Conservation (phyloP, 1,140 invertebrate genomes). For the Maconellicoccus hirsutus region DNA sequence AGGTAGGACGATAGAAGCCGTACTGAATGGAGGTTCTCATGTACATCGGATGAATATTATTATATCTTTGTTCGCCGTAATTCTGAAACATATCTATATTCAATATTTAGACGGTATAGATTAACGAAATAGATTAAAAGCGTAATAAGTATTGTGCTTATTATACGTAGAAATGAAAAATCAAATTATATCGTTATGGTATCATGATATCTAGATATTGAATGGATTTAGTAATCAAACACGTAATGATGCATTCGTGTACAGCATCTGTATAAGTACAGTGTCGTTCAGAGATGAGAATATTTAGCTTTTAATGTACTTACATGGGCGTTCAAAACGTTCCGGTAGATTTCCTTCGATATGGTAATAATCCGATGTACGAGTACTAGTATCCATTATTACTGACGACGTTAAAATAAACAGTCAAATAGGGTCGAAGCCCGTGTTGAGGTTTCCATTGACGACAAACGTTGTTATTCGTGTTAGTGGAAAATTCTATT, state of each 20-base stretch:
- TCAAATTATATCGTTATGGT: too few species aligned
- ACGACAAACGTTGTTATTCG: not conserved
- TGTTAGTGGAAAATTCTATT: too few species aligned
- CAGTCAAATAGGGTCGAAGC: not conserved
- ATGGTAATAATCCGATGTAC: constrained; percentile 5
- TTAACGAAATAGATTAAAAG: too few species aligned
- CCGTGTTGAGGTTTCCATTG: not conserved
- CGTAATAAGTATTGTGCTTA: too few species aligned
- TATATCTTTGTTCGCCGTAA: constrained; percentile 27
- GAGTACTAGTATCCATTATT: not conserved
- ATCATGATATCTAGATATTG: too few species aligned
- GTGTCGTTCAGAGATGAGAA: not conserved
- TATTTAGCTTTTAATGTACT: not conserved
- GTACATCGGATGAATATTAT: constrained; percentile 27
- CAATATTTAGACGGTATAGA: not conserved
- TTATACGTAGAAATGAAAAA: too few species aligned
- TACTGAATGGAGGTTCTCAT: constrained; percentile 28
- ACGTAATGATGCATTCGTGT: too few species aligned
- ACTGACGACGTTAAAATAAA: not conserved
- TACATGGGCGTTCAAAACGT: constrained; percentile 14
- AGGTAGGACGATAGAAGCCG: constrained; percentile 29
- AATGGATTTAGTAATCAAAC: too few species aligned
- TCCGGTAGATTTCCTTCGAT: constrained; percentile 10
- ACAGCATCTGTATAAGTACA: too few species aligned
- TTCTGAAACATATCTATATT: constrained; percentile 28